Evolutionary conservation across 2,113 vertebrate species (phyloP).

Genomic region (Anas platyrhynchos): DNA sequence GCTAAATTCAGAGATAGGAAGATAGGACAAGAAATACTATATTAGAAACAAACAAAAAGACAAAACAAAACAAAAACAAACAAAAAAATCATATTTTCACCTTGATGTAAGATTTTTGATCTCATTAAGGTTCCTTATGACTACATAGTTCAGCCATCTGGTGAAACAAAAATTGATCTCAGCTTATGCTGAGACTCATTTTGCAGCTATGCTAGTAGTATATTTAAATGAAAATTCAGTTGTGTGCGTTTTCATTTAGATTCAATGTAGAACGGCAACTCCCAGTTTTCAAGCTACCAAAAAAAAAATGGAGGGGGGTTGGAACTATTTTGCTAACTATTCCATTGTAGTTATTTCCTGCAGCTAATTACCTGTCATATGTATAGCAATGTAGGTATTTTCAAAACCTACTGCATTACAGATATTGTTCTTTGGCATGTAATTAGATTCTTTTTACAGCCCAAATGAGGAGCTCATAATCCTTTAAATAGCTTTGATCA

Average conservation of each 20-base stretch:
- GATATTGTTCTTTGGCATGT: slow-evolving; percentile 38
- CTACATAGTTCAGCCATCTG: not conserved
- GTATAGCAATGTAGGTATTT: slow-evolving; percentile 1
- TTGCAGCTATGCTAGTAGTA: not conserved
- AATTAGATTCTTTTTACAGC: slow-evolving; percentile 68
- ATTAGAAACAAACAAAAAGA: not conserved
- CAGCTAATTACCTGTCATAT: not conserved
- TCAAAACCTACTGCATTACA: slow-evolving; percentile 25
- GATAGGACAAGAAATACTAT: not conserved
- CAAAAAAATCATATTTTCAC: not conserved
- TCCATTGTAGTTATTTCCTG: not conserved
- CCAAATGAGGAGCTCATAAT: slow-evolving; percentile 77
- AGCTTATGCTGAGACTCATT: not conserved
- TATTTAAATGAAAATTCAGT: not conserved
- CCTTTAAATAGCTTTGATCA: slow-evolving; percentile 78
- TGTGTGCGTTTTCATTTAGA: not conserved
- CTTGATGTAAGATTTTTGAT: not conserved
- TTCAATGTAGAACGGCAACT: not conserved
- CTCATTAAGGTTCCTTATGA: not conserved
- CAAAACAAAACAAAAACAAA: not conserved
- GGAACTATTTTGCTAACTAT: not conserved
- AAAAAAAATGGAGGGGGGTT: not conserved
- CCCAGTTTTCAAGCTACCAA: not conserved
- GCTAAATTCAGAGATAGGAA: not conserved
- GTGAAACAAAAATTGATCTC: not conserved